These are phyloP conservation scores for Hypsibius dujardini DNA, from an alignment of 1,140 invertebrate species.

Conservation along the genomic window DNA sequence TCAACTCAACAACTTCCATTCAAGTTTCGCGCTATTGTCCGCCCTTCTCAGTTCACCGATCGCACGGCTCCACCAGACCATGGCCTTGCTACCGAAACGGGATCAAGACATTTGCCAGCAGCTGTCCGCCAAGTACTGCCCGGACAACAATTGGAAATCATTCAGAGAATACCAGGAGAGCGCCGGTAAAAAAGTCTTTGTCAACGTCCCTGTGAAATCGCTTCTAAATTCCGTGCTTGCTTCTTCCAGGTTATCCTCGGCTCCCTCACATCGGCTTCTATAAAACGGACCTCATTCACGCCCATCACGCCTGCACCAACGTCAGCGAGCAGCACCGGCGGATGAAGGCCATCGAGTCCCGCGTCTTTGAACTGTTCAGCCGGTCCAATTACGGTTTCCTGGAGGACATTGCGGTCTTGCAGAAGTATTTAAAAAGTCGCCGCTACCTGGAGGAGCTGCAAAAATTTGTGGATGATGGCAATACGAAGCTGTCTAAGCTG, in stretches of 20 bases:
- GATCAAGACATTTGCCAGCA: constrained; percentile 71
- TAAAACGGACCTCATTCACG: constrained; percentile 77
- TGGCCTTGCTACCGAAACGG: constrained; percentile 64
- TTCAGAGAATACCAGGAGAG: constrained; percentile 58
- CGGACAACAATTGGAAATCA: constrained; percentile 70
- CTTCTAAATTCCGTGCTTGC: too few relatives aligned
- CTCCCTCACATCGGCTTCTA: constrained; percentile 48
- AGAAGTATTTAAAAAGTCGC: constrained; percentile 65
- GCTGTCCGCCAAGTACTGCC: constrained; percentile 67
- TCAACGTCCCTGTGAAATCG: too few relatives aligned
- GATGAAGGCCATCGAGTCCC: constrained; percentile 9
- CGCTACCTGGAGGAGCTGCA: constrained; percentile 88
- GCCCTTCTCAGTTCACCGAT: constrained; percentile 77
- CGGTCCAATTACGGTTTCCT: constrained; percentile 21
- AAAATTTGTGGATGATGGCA: constrained; percentile 59
- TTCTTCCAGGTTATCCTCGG: too few relatives aligned
- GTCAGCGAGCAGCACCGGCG: constrained; percentile 53
- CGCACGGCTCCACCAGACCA: constrained; percentile 48
- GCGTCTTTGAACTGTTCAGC: constrained; percentile 13
- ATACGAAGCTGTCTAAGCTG: neutral
- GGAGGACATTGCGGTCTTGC: constrained; percentile 36
- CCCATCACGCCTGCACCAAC: constrained; percentile 79
- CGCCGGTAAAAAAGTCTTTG: constrained; percentile 36
- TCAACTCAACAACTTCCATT: constrained; percentile 80
- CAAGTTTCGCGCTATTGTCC: constrained; percentile 75